A percentile compares a stretch with the other conserved stretches of the same genome.
Conservation (phyloP, 2,888 invertebrate species). For the Brenthis ino region DNA sequence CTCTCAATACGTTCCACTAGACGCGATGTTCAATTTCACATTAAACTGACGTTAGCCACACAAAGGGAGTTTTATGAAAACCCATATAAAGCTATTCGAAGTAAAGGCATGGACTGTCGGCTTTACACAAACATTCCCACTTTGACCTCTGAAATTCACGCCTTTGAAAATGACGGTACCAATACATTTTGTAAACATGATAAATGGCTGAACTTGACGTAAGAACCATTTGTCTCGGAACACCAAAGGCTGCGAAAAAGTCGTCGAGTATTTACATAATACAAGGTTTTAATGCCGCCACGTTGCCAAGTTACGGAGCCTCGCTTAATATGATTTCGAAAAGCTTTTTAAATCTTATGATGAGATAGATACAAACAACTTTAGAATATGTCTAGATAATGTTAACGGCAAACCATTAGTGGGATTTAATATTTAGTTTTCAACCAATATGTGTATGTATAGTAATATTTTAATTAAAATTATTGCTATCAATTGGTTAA, state of each 20-base stretch:
- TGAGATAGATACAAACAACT: conserved; percentile 26
- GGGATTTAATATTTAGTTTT: not conserved
- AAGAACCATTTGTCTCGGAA: conserved; percentile 61
- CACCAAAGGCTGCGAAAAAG: conserved; percentile 54
- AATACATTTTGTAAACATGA: conserved; percentile 59
- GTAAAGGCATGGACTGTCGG: conserved; percentile 31
- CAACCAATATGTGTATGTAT: too few relatives aligned
- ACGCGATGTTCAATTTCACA: conserved; percentile 31
- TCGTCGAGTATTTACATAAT: conserved; percentile 63
- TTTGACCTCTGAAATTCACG: conserved; percentile 36
- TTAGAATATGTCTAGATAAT: conserved; percentile 28
- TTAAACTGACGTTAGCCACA: conserved; percentile 33
- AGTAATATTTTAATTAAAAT: too few relatives aligned
- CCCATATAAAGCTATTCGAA: conserved; percentile 25
- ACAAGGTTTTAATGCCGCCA: conserved; percentile 39
- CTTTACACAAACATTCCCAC: conserved; percentile 30
- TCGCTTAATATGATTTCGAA: conserved; percentile 42
- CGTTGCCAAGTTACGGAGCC: conserved; percentile 33
- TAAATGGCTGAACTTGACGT: conserved; percentile 60
- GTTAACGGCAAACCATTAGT: conserved; percentile 20
- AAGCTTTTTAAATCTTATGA: conserved; percentile 31
- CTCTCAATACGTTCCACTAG: conserved; percentile 21
- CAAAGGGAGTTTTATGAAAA: conserved; percentile 36
- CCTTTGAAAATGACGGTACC: conserved; percentile 35
- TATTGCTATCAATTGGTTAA: too few relatives aligned